Base-by-base conservation (phyloP, 2,797 vertebrate genomes). In the Pelodytes ibericus region DNA sequence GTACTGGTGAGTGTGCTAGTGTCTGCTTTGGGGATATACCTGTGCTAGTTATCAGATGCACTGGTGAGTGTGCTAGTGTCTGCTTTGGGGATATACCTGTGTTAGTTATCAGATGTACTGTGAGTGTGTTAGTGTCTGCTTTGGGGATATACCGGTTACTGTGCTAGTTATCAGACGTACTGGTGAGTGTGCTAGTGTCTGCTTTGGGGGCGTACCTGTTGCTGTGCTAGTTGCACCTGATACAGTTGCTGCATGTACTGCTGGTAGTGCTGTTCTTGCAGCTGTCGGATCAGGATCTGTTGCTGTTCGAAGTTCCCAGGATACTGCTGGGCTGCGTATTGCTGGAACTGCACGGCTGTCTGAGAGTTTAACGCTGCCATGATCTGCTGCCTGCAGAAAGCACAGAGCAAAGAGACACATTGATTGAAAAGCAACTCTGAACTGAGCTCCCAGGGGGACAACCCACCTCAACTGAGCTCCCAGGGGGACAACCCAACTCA, bases 221-320 rank as follows among this genome's bases (percentile, higher is more conserved):
- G 97, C 88, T 99, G 97, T 16, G 97, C 96, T 3, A 99, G 94
- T 90, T 99, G 98, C 75, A 98, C 97, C 84, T 99, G 98, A 84
- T 99, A 99, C 67, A 99, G 90, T 90, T 99, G 98, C 82, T 99
- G 97, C 97, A 99, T 99, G 87, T 99, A 99, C 83, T 99, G 98
- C 82, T 99, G 98, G 85, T 99, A 99, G 87, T 99, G 98, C 82
- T 99, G 98, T 80, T 99, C 98, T 89, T 99, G 98, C 47, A 99
- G 93, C 91, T 99, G 98, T 3, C 96, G 94, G 86, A 99, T 98
- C 75, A 99, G 95, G 76, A 95, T 87, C 81, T 98, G 92, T 88
- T 99, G 98, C 82, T 99, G 98, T 30, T 99, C 98, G 0, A 92
- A 93, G 90, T 95, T 99, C 84, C 95, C 95, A 1, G 97, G 98